phyloP scores from a whole-genome alignment of 2,797 vertebrate genomes.

The Chelon auratus region DNA sequence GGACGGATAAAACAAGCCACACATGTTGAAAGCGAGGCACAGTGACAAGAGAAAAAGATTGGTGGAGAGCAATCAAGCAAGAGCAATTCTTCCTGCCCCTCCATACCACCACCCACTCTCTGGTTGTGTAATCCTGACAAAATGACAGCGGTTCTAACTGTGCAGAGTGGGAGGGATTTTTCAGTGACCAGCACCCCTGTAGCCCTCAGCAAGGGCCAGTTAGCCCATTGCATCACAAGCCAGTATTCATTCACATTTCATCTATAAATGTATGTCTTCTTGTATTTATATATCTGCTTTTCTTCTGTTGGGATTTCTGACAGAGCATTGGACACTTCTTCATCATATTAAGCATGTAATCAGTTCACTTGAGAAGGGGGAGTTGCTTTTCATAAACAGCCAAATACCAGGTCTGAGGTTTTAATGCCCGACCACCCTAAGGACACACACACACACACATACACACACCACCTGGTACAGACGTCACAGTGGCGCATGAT shows the following conservation, averaged over 20 bases:
- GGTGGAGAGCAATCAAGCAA: constrained; percentile 39
- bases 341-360: constrained; percentile 46
- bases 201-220: constrained; percentile 24
- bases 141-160: constrained; percentile 53
- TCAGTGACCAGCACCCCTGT: constrained; percentile 26
- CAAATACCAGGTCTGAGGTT: constrained; percentile 63
- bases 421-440: constrained; percentile 46
- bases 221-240: constrained; percentile 16
- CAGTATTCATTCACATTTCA: constrained; percentile 18
- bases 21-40: constrained; percentile 22
- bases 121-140: constrained; percentile 72
- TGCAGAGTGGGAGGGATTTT: constrained; percentile 51
- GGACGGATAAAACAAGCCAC: constrained; percentile 26
- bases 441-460: constrained; percentile 27
- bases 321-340: constrained; percentile 33
- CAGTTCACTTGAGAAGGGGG: constrained; percentile 42
- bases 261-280: constrained; percentile 19
- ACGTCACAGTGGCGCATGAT: constrained; percentile 74
- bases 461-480: constrained; percentile 57
- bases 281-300: neutral
- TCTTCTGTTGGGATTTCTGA: neutral
- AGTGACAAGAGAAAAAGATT: constrained; percentile 27
- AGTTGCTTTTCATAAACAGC: constrained; percentile 44
- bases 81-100: constrained; percentile 50
- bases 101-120: constrained; percentile 47